A percentile compares a stretch with the other conserved stretches of the same genome.
Conservation (phyloP, 2,113 vertebrate species). For the Cololabis saira region DNA sequence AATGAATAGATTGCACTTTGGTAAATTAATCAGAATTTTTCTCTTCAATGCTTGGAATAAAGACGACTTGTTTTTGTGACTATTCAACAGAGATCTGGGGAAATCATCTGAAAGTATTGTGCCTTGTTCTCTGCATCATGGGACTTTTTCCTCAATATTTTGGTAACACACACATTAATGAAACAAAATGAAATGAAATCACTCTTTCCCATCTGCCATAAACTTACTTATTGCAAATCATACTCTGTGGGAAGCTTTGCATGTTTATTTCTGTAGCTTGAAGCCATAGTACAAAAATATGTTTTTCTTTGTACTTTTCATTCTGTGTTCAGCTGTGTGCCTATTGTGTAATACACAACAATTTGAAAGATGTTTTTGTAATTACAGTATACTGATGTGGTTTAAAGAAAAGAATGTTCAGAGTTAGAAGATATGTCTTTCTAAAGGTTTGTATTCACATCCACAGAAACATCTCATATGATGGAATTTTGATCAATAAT, state of each 20-base stretch:
- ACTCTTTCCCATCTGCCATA: constrained; percentile 18
- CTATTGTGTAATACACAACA: constrained; percentile 3
- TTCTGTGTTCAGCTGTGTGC: neutral
- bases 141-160: neutral
- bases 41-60: too few relatives aligned
- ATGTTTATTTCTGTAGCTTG: constrained; percentile 11
- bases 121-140: too few relatives aligned
- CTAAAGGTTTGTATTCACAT: neutral
- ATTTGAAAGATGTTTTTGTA: neutral
- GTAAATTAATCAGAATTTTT: constrained; percentile 5
- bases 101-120: neutral
- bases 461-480: neutral
- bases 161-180: constrained; percentile 4
- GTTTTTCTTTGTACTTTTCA: neutral
- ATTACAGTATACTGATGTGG: neutral
- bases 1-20: constrained; percentile 13
- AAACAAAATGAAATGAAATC: constrained; percentile 13
- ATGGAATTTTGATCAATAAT: constrained; percentile 23
- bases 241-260: constrained; percentile 9
- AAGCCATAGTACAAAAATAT: neutral
- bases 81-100: neutral
- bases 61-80: neutral
- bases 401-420: constrained; percentile 4
- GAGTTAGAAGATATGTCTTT: neutral
- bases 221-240: constrained; percentile 1